Conservation (phyloP, 2,113 vertebrate genomes). For the Ailurus styani region DNA sequence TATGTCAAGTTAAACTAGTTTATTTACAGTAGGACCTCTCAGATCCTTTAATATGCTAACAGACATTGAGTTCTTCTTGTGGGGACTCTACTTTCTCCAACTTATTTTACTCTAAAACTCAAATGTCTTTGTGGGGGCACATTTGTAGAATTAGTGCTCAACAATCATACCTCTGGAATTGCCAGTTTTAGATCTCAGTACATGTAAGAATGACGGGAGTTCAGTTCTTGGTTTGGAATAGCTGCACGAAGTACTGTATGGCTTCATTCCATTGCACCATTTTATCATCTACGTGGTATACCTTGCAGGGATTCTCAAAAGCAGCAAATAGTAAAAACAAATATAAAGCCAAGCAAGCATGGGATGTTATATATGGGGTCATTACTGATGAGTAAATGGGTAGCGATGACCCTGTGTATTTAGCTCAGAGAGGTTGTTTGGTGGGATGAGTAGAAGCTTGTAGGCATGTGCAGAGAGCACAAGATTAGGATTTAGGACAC, state of each 20-base stretch:
- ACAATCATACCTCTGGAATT: background rate
- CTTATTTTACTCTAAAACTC: background rate
- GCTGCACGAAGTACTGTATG: background rate
- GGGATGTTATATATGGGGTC: background rate
- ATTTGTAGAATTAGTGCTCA: background rate
- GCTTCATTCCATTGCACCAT: background rate
- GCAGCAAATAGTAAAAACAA: background rate
- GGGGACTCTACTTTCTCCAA: background rate
- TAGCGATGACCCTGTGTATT: background rate
- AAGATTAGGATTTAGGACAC: background rate
- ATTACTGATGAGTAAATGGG: background rate
- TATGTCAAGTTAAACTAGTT: background rate
- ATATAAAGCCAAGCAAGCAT: background rate
- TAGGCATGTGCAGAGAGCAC: background rate
- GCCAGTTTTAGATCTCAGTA: background rate
- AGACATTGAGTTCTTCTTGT: background rate
- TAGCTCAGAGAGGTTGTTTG: background rate
- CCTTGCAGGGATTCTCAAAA: background rate
- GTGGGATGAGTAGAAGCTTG: background rate
- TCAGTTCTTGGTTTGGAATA: background rate
- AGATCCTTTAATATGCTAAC: background rate
- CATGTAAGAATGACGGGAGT: background rate
- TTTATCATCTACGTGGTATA: background rate
- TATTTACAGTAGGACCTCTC: background rate
- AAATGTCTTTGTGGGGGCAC: background rate